Evolutionary conservation across 2,888 invertebrate species (phyloP), one percentile per base, ranked within the genome.

Genomic region (Erynnis tages): DNA sequence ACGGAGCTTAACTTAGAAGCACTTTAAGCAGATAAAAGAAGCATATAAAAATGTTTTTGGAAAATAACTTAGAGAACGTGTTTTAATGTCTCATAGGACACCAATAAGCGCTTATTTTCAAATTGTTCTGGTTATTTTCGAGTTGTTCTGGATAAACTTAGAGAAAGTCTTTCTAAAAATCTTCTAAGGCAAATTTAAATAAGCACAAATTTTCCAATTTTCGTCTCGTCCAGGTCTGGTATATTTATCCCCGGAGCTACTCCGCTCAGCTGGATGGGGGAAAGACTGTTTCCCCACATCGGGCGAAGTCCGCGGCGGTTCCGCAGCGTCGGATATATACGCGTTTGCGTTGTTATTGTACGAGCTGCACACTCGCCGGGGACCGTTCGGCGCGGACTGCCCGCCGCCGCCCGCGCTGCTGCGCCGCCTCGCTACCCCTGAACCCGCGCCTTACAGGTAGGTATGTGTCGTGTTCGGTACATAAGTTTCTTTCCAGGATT

Each of bases 341-440:
- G 95, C 96, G 0, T 98, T 98, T 76, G 95, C 93, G 0, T 94
- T 98, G 41, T 93, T 98, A 43, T 86, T 98, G 37, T 97, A 96
- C 75, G 98, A 98, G 82, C 91, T 98, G 61, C 94, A 97, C 72
- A 94, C 95, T 8, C 89, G 98, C 0, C 92, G 93, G 55, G 97
- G 98, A 0, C 97, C 97, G 0, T 97, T 95, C 71, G 96, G 96
- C 0, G 91, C 91, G 8, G 93, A 91, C 60, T 90, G 94, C 1
- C 91, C 93, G 0, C 90, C 93, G 0, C 91, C 93, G 59, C 94
- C 95, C 65, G 57, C 76, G 59, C 91, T 94, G 55, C 75, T 94
- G 38, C 90, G 92, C 45, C 90, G 90, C 56, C 76, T 94, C 37
- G 92, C 93, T 38, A 76, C 85, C 23, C 85, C 90, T 0, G 80